Evolutionary conservation across 2,888 invertebrate genomes (phyloP).

Genomic region (Pollenia angustigena): DNA sequence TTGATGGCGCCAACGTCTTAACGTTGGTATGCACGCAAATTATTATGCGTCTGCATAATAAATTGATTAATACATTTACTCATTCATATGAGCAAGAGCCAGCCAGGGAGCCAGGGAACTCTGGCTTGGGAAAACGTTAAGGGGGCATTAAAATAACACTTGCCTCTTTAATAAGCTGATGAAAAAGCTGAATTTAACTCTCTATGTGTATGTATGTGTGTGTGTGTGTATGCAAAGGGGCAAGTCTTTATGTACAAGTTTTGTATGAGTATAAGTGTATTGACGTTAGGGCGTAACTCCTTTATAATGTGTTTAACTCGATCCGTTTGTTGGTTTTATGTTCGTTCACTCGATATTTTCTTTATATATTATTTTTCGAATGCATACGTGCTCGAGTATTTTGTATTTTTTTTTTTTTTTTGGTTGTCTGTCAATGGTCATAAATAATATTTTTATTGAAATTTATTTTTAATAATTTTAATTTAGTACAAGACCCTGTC

Average conservation of each 20-base stretch:
- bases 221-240: conserved; percentile 16
- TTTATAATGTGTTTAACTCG: conserved; percentile 61
- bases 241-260: conserved; percentile 14
- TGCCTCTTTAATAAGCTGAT: conserved; percentile 49
- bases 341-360: conserved; percentile 17
- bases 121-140: conserved; percentile 33
- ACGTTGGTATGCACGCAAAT: conserved; percentile 73
- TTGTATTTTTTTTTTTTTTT: conserved; percentile 27
- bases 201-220: not conserved
- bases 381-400: conserved; percentile 61
- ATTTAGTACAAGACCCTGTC: conserved; percentile 59
- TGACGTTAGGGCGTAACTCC: conserved; percentile 66
- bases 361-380: not conserved
- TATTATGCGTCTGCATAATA: conserved; percentile 75
- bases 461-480: conserved; percentile 71
- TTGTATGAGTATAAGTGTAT: conserved; percentile 3
- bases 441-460: conserved; percentile 74
- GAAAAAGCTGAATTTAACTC: not conserved
- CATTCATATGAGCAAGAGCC: conserved; percentile 29
- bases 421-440: conserved; percentile 61
- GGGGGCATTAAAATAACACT: conserved; percentile 66
- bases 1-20: conserved; percentile 75
- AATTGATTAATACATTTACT: conserved; percentile 75
- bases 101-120: not conserved
- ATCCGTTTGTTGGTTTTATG: conserved; percentile 51